These are phyloP conservation scores for Diacarnus erythraeanus DNA, from an alignment of 37 sponge, comb jelly and placozoan genomes.

Conservation along the genomic window DNA sequence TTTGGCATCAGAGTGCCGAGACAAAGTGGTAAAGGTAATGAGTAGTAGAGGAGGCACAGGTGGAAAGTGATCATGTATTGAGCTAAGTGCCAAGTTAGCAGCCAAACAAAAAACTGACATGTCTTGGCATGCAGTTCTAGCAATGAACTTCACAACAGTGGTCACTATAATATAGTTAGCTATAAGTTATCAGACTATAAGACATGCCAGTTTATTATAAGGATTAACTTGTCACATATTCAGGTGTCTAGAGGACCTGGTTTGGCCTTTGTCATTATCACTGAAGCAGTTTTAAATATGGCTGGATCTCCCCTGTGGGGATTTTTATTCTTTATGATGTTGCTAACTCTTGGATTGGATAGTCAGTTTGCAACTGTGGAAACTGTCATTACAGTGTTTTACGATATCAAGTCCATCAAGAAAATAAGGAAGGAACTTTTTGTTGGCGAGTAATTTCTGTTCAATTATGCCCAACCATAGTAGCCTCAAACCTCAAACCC, in stretches of 20 bases:
- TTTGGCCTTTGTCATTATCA: constrained; percentile 87
- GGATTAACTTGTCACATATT: too few species aligned
- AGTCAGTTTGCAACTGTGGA: constrained; percentile 93
- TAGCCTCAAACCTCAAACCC: background rate
- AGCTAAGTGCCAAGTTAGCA: too few species aligned
- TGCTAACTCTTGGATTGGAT: constrained; percentile 87
- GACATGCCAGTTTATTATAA: too few species aligned
- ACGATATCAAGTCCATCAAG: constrained; percentile 54
- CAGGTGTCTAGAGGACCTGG: constrained; percentile 89
- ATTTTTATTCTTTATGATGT: constrained; percentile 94
- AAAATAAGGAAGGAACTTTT: constrained; percentile 79
- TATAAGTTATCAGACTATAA: too few species aligned
- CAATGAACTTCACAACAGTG: too few species aligned
- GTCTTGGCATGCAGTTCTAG: too few species aligned
- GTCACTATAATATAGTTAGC: too few species aligned
- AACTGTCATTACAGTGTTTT: constrained; percentile 67
- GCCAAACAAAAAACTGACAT: too few species aligned
- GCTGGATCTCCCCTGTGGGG: constrained; percentile 91
- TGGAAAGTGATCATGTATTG: too few species aligned
- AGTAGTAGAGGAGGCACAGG: too few species aligned
- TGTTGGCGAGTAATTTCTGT: constrained; percentile 35
- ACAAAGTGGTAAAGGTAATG: too few species aligned
- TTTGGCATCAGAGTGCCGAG: too few species aligned
- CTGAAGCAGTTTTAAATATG: constrained; percentile 78
- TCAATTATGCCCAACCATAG: background rate